Evolutionary conservation across 2,888 invertebrate genomes (phyloP).

Genomic region (Meliscaeva auricollis): DNA sequence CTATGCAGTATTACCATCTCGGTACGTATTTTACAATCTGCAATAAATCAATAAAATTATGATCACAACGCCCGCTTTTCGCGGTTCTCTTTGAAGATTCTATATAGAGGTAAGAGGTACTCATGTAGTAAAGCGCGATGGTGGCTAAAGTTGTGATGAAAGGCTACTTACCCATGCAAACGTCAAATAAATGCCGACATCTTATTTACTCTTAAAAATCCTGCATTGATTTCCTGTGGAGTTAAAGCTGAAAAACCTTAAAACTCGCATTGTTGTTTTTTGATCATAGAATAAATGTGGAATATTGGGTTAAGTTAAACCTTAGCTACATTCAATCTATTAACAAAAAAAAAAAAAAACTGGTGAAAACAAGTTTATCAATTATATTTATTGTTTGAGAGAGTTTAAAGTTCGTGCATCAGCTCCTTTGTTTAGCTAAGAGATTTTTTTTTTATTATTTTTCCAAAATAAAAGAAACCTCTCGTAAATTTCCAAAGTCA

Average conservation of each 20-base stretch:
- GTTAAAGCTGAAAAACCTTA: slow-evolving; percentile 33
- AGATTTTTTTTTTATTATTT: background rate
- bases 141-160: slow-evolving; percentile 40
- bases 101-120: background rate
- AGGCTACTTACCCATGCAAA: slow-evolving; percentile 54
- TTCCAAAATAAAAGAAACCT: slow-evolving; percentile 19
- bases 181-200: slow-evolving; percentile 66
- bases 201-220: slow-evolving; percentile 61
- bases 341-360: background rate
- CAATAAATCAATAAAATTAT: slow-evolving; percentile 79
- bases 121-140: slow-evolving; percentile 4
- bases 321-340: slow-evolving; percentile 3
- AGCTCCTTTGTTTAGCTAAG: background rate
- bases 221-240: slow-evolving; percentile 45
- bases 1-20: slow-evolving; percentile 49
- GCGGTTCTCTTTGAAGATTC: slow-evolving; percentile 64
- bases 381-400: background rate
- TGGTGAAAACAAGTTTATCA: slow-evolving; percentile 44
- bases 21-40: slow-evolving; percentile 59
- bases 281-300: slow-evolving; percentile 49
- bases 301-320: slow-evolving; percentile 55
- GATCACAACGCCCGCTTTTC: slow-evolving; percentile 77
- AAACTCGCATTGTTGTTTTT: slow-evolving; percentile 17
- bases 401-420: slow-evolving; percentile 17
- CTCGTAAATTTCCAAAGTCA: slow-evolving; percentile 48